Conservation (phyloP, 2,113 vertebrate species). For the Columba janthina region DNA sequence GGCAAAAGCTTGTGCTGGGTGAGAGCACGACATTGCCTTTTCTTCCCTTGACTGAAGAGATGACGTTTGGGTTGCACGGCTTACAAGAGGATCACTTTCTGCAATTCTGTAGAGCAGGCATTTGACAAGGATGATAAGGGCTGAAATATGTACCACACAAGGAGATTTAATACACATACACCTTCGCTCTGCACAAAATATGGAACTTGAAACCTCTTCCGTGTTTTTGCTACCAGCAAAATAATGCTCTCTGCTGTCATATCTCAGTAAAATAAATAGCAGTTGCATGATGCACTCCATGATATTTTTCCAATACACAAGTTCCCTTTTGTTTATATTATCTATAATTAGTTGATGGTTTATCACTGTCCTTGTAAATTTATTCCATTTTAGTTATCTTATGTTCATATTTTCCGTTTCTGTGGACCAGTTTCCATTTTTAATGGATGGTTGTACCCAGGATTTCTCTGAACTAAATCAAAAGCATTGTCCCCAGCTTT, state of each 20-base stretch:
- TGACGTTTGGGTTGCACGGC: not conserved
- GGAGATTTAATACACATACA: not conserved
- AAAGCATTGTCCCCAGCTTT: not conserved
- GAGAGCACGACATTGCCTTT: not conserved
- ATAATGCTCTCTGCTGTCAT: not conserved
- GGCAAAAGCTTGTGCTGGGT: not conserved
- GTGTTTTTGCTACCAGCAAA: not conserved
- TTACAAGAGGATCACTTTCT: not conserved
- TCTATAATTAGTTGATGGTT: not conserved
- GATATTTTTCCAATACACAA: not conserved
- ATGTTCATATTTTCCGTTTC: not conserved
- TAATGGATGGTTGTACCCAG: not conserved
- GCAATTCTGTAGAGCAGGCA: not conserved
- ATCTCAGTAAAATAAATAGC: not conserved
- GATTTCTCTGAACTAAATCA: not conserved
- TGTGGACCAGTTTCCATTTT: not conserved
- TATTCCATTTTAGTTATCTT: not conserved
- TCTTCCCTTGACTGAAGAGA: not conserved
- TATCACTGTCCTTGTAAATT: not conserved
- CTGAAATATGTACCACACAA: not conserved
- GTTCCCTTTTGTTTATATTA: not conserved
- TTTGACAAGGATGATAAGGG: not conserved
- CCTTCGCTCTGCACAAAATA: not conserved
- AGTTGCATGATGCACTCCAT: not conserved
- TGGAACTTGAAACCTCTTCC: not conserved